These are phyloP conservation scores for Takifugu bimaculatus DNA, from an alignment of 2,113 vertebrate species.

Conservation along the genomic window DNA sequence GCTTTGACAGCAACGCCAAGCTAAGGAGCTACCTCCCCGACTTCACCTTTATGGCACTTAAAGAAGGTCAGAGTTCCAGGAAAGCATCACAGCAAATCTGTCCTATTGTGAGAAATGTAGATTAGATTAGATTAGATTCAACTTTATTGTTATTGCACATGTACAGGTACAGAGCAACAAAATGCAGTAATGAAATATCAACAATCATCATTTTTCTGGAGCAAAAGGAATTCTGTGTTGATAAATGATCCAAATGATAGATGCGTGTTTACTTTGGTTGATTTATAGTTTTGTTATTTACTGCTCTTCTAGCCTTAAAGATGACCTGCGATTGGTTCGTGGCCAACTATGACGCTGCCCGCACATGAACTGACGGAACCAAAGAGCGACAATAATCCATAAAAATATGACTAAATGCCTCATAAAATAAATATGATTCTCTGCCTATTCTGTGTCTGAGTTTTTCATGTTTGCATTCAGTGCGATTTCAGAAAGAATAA, in stretches of 20 bases:
- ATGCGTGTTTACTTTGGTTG: neutral
- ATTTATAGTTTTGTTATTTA: neutral
- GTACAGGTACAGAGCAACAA: no score
- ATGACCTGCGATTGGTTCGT: neutral
- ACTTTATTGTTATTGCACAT: no score
- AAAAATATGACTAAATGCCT: no score
- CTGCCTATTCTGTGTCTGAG: no score
- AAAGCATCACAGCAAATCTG: neutral
- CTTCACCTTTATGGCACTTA: slow-evolving; percentile 85
- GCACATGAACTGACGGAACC: neutral
- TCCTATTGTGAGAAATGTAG: neutral
- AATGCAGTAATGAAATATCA: no score
- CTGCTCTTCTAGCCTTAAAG: neutral
- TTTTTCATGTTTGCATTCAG: no score
- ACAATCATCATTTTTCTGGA: no score
- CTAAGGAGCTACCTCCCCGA: slow-evolving; percentile 76
- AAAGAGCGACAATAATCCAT: neutral
- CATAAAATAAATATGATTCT: no score
- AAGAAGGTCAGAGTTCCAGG: slow-evolving; percentile 72
- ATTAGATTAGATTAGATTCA: no score
- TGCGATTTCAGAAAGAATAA: no score
- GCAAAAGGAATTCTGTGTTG: no score
- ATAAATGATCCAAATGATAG: no score
- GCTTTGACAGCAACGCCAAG: slow-evolving; percentile 76
- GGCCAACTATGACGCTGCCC: neutral